phyloP scores from a whole-genome alignment of 2,797 vertebrate genomes.

The Corythornis leucogaster region DNA sequence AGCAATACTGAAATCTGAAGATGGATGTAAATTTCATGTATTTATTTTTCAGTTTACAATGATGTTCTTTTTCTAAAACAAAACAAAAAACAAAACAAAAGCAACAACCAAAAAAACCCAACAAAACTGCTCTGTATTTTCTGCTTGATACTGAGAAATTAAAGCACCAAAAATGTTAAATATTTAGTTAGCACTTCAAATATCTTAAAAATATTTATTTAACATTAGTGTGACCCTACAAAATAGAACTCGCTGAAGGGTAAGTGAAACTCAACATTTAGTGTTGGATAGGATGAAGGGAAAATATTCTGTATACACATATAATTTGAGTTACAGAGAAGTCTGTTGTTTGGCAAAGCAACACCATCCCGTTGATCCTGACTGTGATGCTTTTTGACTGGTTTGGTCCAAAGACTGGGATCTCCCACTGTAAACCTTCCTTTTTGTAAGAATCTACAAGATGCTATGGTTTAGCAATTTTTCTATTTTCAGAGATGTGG shows the following conservation, averaged over 20 bases:
- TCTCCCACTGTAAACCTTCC: not conserved
- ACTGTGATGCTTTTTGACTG: not conserved
- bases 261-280: not conserved
- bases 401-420: not conserved
- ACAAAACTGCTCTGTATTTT: not conserved
- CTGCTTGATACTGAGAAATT: not conserved
- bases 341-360: not conserved
- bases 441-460: not conserved
- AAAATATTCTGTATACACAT: not conserved
- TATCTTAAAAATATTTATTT: not conserved
- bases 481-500: not conserved
- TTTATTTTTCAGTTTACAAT: not conserved
- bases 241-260: not conserved
- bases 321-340: not conserved
- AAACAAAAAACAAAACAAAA: not conserved
- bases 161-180: not conserved
- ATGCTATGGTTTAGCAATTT: not conserved
- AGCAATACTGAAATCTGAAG: not conserved
- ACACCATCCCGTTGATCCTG: not conserved
- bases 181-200: not conserved
- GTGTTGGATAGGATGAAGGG: not conserved
- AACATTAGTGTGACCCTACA: not conserved
- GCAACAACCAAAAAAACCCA: too few species aligned
- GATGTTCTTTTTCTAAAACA: not conserved
- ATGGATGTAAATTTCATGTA: not conserved